A percentile compares a stretch with the other conserved stretches of the same genome.
Evolutionary conservation across 1,140 invertebrate species (phyloP).

Genomic region (Drosophila novamexicana): DNA sequence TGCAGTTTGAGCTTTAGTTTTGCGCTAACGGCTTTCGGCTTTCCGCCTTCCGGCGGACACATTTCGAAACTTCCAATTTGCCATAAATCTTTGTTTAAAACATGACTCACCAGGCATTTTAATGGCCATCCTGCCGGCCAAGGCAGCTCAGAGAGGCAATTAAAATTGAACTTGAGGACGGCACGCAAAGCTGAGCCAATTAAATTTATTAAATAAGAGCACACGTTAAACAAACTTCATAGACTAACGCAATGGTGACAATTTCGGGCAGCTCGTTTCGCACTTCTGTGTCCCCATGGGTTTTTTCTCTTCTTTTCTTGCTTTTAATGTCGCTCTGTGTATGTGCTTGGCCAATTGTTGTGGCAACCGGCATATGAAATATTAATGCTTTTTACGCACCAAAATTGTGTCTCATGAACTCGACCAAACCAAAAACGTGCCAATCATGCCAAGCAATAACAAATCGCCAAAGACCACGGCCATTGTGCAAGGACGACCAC

Average conservation of each 20-base stretch:
- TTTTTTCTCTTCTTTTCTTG: not conserved
- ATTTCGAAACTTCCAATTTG: not conserved
- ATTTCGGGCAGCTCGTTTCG: not conserved
- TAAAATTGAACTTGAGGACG: slow-evolving; percentile 39
- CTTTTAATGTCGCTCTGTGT: not conserved
- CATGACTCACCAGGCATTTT: slow-evolving; percentile 38
- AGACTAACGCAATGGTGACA: not conserved
- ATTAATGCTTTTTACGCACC: slow-evolving; percentile 25
- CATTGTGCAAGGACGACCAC: not conserved
- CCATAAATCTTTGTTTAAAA: slow-evolving; percentile 48
- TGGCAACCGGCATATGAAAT: slow-evolving; percentile 24
- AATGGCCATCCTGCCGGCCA: not conserved
- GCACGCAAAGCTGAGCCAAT: slow-evolving; percentile 37
- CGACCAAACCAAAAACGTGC: slow-evolving; percentile 7
- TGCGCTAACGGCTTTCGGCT: slow-evolving; percentile 1
- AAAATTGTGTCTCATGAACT: slow-evolving; percentile 23
- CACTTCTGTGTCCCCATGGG: not conserved
- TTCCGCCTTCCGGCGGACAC: not conserved
- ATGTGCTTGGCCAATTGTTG: slow-evolving; percentile 23
- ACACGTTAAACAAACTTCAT: not conserved
- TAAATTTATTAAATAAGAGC: slow-evolving; percentile 34
- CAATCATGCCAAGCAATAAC: slow-evolving; percentile 21
- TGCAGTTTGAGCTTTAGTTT: slow-evolving; percentile 13
- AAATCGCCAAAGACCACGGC: slow-evolving; percentile 4
- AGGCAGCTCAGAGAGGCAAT: slow-evolving; percentile 12